Evolutionary conservation across 2,113 vertebrate genomes (phyloP).

Genomic region (Notarius quadriscutis): DNA sequence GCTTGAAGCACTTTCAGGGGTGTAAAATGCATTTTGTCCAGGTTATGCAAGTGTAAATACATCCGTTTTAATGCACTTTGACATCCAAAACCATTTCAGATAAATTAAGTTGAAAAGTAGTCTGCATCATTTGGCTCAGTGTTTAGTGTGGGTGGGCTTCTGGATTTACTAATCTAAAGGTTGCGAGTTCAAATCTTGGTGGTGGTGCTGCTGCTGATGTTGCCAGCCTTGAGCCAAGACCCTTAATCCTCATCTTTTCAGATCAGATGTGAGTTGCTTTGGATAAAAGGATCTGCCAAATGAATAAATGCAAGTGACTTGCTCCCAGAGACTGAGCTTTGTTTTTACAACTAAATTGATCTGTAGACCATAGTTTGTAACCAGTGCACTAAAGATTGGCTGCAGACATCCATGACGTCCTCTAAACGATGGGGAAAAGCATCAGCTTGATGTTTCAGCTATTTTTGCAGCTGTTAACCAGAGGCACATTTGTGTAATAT

Average conservation of each 20-base stretch:
- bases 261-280: not conserved
- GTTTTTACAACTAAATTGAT: not conserved
- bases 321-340: not conserved
- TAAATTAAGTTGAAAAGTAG: not conserved
- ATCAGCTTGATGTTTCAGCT: not conserved
- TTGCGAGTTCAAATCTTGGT: not conserved
- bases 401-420: no score
- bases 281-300: not conserved
- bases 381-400: not conserved
- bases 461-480: not conserved
- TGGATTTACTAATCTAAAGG: not conserved
- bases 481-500: not conserved
- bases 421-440: no score
- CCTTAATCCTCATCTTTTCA: not conserved
- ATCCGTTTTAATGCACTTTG: not conserved
- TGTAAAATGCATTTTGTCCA: not conserved
- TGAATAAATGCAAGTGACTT: not conserved
- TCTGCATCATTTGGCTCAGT: not conserved
- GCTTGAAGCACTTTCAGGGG: not conserved
- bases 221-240: not conserved
- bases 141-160: not conserved
- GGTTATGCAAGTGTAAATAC: not conserved
- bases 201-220: not conserved
- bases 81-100: not conserved
- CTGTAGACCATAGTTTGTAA: not conserved